Evolutionary conservation across 2,888 invertebrate species (phyloP).

Genomic region (Calameuta filiformis): DNA sequence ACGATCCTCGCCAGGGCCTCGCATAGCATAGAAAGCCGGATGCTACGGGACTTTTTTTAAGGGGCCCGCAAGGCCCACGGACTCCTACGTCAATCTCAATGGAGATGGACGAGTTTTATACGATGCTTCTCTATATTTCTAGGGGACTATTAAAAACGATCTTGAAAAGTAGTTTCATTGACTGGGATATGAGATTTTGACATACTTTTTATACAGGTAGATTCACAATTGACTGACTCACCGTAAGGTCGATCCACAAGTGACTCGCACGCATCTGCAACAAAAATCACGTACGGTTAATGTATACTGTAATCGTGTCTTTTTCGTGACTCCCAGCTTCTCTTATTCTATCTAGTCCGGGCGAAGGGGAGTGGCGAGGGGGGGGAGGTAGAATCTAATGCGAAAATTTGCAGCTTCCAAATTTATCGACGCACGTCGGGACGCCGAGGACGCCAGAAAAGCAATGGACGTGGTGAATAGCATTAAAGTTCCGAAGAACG

Average conservation of each 20-base stretch:
- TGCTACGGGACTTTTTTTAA: constrained; percentile 53
- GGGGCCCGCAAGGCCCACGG: constrained; percentile 27
- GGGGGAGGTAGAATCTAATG: neutral
- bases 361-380: too few relatives aligned
- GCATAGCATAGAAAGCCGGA: constrained; percentile 37
- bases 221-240: constrained; percentile 41
- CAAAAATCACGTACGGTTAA: constrained; percentile 25
- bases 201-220: neutral
- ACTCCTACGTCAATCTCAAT: constrained; percentile 19
- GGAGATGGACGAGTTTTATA: constrained; percentile 21
- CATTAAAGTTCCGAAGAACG: neutral
- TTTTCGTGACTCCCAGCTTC: too few relatives aligned
- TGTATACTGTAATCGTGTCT: neutral
- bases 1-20: constrained; percentile 46
- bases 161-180: neutral
- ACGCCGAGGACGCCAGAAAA: neutral
- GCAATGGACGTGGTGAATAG: neutral
- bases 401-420: neutral
- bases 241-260: constrained; percentile 61
- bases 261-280: constrained; percentile 62
- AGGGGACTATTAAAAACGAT: neutral
- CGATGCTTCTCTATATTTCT: neutral
- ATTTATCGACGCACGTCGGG: neutral
- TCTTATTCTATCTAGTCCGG: neutral
- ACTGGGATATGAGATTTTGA: neutral